Conservation (phyloP, 64 coral and sea anemone species). For the Actinia equina region DNA sequence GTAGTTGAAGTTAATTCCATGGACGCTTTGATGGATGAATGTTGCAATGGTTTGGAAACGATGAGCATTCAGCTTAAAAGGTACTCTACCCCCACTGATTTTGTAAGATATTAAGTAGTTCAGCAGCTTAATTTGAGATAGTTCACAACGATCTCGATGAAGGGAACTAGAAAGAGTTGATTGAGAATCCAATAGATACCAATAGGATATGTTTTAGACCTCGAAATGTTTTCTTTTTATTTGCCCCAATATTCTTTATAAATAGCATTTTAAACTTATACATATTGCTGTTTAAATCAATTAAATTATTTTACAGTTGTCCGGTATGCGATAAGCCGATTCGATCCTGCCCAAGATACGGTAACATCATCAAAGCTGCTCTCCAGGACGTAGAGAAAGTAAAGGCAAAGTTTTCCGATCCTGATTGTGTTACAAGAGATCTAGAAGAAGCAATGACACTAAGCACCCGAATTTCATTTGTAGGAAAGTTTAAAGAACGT, state of each 20-base stretch:
- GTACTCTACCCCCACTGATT: too few relatives aligned
- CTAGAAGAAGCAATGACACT: not conserved
- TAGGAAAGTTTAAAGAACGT: not conserved
- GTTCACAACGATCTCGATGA: too few relatives aligned
- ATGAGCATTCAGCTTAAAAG: conserved; percentile 57
- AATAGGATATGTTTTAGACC: too few relatives aligned
- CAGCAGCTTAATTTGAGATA: too few relatives aligned
- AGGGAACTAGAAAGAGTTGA: too few relatives aligned
- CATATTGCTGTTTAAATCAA: too few relatives aligned
- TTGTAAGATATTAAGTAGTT: too few relatives aligned
- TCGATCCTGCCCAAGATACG: conserved; percentile 62
- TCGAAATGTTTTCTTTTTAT: too few relatives aligned
- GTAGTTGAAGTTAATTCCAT: conserved; percentile 59
- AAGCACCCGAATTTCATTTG: not conserved
- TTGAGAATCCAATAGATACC: too few relatives aligned
- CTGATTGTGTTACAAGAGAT: not conserved
- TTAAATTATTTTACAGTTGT: conserved; percentile 33
- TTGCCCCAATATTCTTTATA: too few relatives aligned
- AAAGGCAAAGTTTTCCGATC: conserved; percentile 34
- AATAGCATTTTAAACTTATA: too few relatives aligned
- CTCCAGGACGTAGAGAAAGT: conserved; percentile 67
- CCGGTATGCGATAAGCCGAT: conserved; percentile 60
- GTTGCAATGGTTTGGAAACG: conserved; percentile 4
- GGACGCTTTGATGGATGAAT: conserved; percentile 75
- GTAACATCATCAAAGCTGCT: conserved; percentile 74